Base-by-base conservation (phyloP, 2,888 invertebrate species). In the Mycalesis mineus region DNA sequence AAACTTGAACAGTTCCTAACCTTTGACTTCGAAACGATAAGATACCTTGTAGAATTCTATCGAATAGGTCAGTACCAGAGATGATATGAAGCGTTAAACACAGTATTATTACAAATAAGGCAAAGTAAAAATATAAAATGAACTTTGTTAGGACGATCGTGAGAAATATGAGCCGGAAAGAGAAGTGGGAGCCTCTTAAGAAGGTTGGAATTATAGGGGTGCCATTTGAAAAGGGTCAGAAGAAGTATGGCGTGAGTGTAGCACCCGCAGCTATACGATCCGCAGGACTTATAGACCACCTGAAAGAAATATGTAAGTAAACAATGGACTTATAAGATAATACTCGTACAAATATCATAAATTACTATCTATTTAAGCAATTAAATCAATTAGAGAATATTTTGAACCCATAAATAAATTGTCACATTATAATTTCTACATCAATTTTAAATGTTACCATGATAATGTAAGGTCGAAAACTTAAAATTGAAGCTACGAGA, bases 171-270 rank as follows among this genome's bases (percentile, higher is more conserved):
- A 85, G 81, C 65, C 71, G 74, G 48, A 55, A 49, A 52, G 75
- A 72, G 64, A 78, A 75, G 63, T 81, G 75, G 79, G 68, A 77
- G 61, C 77, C 82, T 1, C 67, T 86, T 65, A 73, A 75, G 36
- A 92, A 89, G 82, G 91, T 95, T 47, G 95, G 95, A 40, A 91
- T 96, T 68, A 84, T 95, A 55, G 95, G 95, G n/a, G 95, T 95
- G 36, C 95, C 95, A 5, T 95, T 95, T 72, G 92, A 93, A 66
- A 94, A 94, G 72, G 95, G 95, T 0, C 95, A 95, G 80, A 88
- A 86, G 63, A 95, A 93, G 74, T 85, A 88, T 68, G 96, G 96
- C 22, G 94, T 94, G 0, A 93, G 92, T 52, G 79, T 91, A 61
- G 95, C 94, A 0, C 95, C 96, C 0, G 91, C 92, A 41, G 90